Base-by-base conservation (phyloP, 2,888 invertebrate species). In the Eurytoma adleriae region DNA sequence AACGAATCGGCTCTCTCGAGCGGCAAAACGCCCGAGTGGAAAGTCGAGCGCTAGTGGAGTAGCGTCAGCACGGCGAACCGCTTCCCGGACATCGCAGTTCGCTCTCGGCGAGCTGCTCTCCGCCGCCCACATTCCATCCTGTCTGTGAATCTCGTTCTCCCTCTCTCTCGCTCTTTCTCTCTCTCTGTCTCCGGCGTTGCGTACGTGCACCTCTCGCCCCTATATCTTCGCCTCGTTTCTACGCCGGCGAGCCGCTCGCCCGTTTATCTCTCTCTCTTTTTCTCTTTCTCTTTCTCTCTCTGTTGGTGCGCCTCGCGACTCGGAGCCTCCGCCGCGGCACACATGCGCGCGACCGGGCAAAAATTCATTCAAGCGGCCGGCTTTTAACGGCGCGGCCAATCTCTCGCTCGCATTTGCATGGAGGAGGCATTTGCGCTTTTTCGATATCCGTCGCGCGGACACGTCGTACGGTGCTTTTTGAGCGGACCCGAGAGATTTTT, bases 61-160 rank as follows among this genome's bases (percentile, higher is more conserved):
- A 64, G 20, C 67, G 50, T 30, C 67, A 40, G 20, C 18, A 50
- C 62, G 30, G 27, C 70, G 48, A 69, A 64, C 52, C 80, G 83
- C 84, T 86, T 85, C 83, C 85, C 84, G 85, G 86, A 86, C 84
- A 83, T 80, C 54, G 84, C 78, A 72, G 64, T 75, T 79, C 57
- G 69, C 59, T 20, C 40, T 24, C 20, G 54, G 54, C 40, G 4
- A 79, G 79, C 81, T 80, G 82, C 54, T 76, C 61, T 50, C 62
- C 69, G 81, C 71, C 84, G 84, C 85, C 85, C 83, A 85, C 86
- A 83, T 84, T 85, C 84, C 85, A 84, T 85, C 83, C 85, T 83
- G 83, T 82, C 84, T 80, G 83, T 81, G 76, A 82, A 80, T 81
- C 81, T 77, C 78, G 56, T 80, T 71, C 70, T 56, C 74, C 78